phyloP scores from a whole-genome alignment of 2,888 invertebrate species.

The Stramonita haemastoma region DNA sequence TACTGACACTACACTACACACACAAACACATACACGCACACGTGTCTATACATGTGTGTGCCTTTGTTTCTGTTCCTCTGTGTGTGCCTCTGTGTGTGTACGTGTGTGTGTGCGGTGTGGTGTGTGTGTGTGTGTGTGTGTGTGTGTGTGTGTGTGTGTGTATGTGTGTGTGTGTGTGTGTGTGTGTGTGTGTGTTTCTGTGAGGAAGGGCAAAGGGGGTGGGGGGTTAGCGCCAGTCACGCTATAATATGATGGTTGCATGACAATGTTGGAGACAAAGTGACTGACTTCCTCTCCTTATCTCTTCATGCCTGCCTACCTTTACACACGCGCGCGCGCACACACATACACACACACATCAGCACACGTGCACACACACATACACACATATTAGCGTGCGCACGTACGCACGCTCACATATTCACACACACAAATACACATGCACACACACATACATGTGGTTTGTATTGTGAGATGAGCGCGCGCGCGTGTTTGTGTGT shows the following conservation, averaged over 20 bases:
- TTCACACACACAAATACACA: no score
- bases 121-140: neutral
- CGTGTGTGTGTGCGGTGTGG: neutral
- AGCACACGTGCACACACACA: neutral
- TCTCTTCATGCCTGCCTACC: no score
- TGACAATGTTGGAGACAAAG: no score
- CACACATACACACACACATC: neutral
- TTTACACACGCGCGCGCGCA: conserved; percentile 2
- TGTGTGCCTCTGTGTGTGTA: neutral
- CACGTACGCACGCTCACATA: no score
- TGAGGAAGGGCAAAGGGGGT: neutral
- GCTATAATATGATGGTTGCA: no score
- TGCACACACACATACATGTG: no score
- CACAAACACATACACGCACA: conserved; percentile 1
- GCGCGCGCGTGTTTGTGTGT: no score
- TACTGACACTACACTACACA: neutral
- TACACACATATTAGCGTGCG: neutral
- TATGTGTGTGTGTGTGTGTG: neutral
- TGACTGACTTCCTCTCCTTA: no score
- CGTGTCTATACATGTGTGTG: neutral
- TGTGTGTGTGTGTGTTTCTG: neutral
- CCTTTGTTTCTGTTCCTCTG: neutral
- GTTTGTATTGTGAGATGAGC: no score
- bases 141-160: neutral
- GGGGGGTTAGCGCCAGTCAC: neutral